Evolutionary conservation across 2,888 invertebrate species (phyloP).

Genomic region (Enchytraeus crypticus): DNA sequence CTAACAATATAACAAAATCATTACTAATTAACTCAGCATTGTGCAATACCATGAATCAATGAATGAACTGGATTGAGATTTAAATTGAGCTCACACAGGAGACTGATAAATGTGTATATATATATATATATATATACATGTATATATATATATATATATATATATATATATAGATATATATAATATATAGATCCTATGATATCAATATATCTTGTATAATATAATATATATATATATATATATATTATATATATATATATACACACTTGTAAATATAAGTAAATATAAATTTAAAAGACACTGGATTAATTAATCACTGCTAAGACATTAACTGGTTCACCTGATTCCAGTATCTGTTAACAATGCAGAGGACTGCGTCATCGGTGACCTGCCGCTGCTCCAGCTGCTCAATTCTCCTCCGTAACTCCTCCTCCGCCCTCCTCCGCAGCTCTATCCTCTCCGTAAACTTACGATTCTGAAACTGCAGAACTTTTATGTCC

Average conservation of each 20-base stretch:
- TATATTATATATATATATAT: background rate
- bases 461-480: conserved; percentile 91
- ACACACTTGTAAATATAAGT: too few species aligned
- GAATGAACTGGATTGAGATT: too few species aligned
- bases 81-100: too few species aligned
- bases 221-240: background rate
- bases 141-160: too few species aligned
- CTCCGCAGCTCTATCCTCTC: conserved; percentile 48
- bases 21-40: too few species aligned
- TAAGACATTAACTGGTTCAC: conserved; percentile 26
- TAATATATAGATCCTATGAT: too few species aligned
- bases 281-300: background rate
- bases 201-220: too few species aligned
- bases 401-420: conserved; percentile 57
- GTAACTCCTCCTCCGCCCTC: conserved; percentile 42
- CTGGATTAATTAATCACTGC: background rate
- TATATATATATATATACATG: too few species aligned
- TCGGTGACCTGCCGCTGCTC: conserved; percentile 83
- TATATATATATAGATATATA: too few species aligned
- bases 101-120: too few species aligned
- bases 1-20: too few species aligned
- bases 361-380: conserved; percentile 93
- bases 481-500: conserved; percentile 91
- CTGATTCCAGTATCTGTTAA: conserved; percentile 63
- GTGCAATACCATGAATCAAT: too few species aligned